Evolutionary conservation across 2,113 vertebrate species (phyloP), one percentile per base, ranked within the genome.

Genomic region (Microtus montanus): DNA sequence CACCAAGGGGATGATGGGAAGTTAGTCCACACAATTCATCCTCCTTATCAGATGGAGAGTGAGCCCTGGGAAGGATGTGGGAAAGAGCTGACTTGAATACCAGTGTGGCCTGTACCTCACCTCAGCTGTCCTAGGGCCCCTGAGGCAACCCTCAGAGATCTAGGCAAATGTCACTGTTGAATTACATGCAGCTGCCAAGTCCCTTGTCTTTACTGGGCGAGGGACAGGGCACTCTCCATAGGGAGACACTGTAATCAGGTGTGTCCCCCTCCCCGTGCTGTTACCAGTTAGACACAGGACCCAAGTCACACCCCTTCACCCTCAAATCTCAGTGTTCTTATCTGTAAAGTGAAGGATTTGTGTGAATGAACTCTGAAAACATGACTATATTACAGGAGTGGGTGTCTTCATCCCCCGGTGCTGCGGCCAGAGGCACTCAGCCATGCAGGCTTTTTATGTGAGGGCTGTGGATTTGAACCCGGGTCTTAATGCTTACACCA

Each of bases 11-110:
- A 88, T 78, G 71, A 54, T 68, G 80, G 49, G 24, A 88, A 82
- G 79, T n/a, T 91, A 41, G 38, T 80, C 90, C 90, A 96, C 79
- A 92, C 49, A 92, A 94, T n/a, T 54, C 71, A 84, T 30, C 49
- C 20, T 54, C 58, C 78, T 79, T 92, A 68, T 90, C 58, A 73
- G 66, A 80, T 41, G 28, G 63, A 83, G 35, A 83, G 58, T 26
- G 47, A 88, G 61, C 38, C 47, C 41, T 64, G 74, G 63, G 41
- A 91, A 94, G 83, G 63, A n/a, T 22, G 13, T 66, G 52, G 63
- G 38, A 12, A 75, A 92, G 61, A n/a, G 66, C 20, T 77, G 78
- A 88, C 3, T 63, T 28, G 47, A 61, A 91, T 22, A 78, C 30
- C 12, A 38, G 78, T 2, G 38, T 64, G 80, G 68, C 52, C 93